Conservation (phyloP, 2,113 vertebrate species). For the Miniopterus natalensis region DNA sequence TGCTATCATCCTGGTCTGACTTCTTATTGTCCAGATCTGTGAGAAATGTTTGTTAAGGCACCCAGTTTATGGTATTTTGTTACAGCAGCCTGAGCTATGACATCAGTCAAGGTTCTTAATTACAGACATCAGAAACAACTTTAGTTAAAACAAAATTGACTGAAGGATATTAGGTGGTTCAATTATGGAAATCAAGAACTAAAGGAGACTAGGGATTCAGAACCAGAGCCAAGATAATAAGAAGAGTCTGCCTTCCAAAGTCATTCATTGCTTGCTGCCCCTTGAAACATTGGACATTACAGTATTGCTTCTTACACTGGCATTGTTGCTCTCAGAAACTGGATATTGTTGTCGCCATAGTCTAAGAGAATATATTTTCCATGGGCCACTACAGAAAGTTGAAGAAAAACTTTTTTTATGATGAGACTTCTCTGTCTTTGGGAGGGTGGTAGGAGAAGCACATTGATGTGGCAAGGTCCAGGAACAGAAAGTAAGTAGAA, state of each 20-base stretch:
- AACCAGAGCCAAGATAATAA: not conserved
- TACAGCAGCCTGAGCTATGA: not conserved
- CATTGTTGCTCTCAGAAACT: not conserved
- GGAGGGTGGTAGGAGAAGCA: not conserved
- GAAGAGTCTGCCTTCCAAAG: not conserved
- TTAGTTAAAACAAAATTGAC: not conserved
- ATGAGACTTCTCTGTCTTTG: not conserved
- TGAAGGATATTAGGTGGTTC: not conserved
- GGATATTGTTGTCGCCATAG: not conserved
- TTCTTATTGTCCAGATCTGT: not conserved
- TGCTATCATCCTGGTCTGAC: not conserved
- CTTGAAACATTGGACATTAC: not conserved
- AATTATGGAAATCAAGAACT: slow-evolving; percentile 1
- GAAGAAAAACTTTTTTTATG: not conserved
- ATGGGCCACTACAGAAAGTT: not conserved
- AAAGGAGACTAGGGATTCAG: not conserved
- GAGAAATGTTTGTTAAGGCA: not conserved
- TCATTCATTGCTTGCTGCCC: not conserved
- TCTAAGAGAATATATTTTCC: not conserved
- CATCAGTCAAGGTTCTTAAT: not conserved
- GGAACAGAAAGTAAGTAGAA: not conserved
- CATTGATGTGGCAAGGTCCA: not conserved
- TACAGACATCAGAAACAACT: not conserved
- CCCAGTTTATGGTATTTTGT: not conserved
- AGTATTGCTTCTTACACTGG: not conserved